Percentiles rank a stretch among this genome's conserved stretches.
Conservation (phyloP, 2,797 vertebrate species). For the Ctenopoma multispine region DNA sequence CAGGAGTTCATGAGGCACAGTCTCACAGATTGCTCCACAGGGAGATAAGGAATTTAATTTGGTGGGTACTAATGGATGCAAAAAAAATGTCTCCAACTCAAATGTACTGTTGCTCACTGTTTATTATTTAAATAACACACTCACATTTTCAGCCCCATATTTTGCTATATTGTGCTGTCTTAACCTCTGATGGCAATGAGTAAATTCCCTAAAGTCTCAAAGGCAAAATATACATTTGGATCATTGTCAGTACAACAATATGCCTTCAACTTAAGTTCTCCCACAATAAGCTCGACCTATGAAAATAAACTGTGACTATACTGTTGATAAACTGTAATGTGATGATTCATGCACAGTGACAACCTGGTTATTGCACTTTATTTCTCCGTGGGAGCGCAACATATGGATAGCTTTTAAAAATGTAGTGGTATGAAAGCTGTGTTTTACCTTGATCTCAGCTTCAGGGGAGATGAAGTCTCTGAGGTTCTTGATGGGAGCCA, state of each 20-base stretch:
- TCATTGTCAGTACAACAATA: slow-evolving; percentile 25
- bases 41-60: slow-evolving; percentile 76
- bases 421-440: not conserved
- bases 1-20: slow-evolving; percentile 62
- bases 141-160: not conserved
- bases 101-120: not conserved
- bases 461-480: slow-evolving; percentile 85
- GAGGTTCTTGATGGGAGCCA: slow-evolving; percentile 88
- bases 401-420: not conserved
- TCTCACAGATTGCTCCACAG: slow-evolving; percentile 61
- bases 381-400: slow-evolving; percentile 21
- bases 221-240: slow-evolving; percentile 42
- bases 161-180: slow-evolving; percentile 12
- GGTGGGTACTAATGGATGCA: slow-evolving; percentile 41
- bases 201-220: slow-evolving; percentile 15
- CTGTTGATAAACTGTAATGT: slow-evolving; percentile 26
- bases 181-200: slow-evolving; percentile 25
- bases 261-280: slow-evolving; percentile 21
- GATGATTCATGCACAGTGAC: slow-evolving; percentile 20
- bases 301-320: slow-evolving; percentile 37
- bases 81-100: slow-evolving; percentile 30
- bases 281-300: slow-evolving; percentile 8
- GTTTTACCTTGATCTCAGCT: slow-evolving; percentile 89
- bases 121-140: slow-evolving; percentile 20
- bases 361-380: not conserved